Evolutionary conservation across 2,797 vertebrate genomes (phyloP), one percentile per base, ranked within the genome.

Genomic region (Chaetophractus vellerosus): DNA sequence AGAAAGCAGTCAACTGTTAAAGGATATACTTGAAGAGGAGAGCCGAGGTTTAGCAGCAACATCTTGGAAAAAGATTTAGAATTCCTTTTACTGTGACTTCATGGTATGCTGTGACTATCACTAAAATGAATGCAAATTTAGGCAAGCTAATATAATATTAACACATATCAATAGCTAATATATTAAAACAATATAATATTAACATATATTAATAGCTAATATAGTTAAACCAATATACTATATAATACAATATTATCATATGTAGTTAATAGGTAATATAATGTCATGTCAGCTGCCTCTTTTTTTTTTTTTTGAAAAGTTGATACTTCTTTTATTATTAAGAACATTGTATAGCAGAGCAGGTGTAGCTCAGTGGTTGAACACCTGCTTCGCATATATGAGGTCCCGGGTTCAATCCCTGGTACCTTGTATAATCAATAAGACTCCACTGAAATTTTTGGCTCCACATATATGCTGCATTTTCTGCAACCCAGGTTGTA

Each of bases 121-220:
- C 68, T 64, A n/a, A 57, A 76, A 52, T 84, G 33, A 78, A 71
- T 61, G 52, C 16, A 76, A 76, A 89, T 61, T 61, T 88, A 68
- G 68, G 33, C 31, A n/a, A n/a, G 26, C 26, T 26, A 66, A 89
- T 57, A 48, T 48, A 36, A 57, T 61, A 72, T 66, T 45, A 24
- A 36, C 45, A 45, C 52, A n/a, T 80, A 64, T 64, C 81, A 64
- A 55, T 72, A 41, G 57, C 33, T 80, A 66, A 75, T 52, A 72
- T 63, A 59, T 59, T 41, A 33, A 71, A 61, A 72, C 16, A 66
- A 88, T 57, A 45, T 48, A 36, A 57, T 61, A 72, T 66, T 48
- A 24, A 31, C 45, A 45, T 55, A n/a, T 81, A 64, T 64, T 88
- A 64, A 55, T 72, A 41, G 57, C 33, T 80, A 66, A 68, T 52